Evolutionary conservation across 2,888 invertebrate genomes (phyloP), one percentile per base, ranked within the genome.

Genomic region (Amblyjoppa fuscipennis): DNA sequence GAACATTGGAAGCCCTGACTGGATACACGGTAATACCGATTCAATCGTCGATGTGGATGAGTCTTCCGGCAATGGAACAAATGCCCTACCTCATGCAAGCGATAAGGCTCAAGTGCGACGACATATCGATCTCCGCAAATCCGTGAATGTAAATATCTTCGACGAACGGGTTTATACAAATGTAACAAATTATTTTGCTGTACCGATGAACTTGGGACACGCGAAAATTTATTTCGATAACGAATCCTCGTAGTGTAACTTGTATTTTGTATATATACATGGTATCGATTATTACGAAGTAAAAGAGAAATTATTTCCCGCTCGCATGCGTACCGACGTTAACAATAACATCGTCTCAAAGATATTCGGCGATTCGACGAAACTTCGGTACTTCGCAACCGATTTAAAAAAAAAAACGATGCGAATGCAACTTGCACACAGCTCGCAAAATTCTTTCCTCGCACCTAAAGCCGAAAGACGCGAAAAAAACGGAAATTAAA

Each of bases 11-110:
- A 93, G 93, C 94, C 41, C 94, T 95, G 81, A 82, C 89, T 41
- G 96, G 96, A n/a, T 95, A 95, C 89, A 94, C 94, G 0, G 94
- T 96, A 0, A 95, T 97, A 1, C 94, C 95, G 0, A 91, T 97
- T 70, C 95, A 95, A 90, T 88, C 94, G 16, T 91, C 90, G 59
- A 94, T 94, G 80, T 97, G 96, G 96, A 89, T 94, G 6, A 91
- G 91, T 2, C 92, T 96, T 6, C 94, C 95, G 0, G 94, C 95
- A 61, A 94, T 95, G 89, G 96, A 97, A 92, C 95, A 95, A 89
- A 95, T 96, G 85, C 96, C 96, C 0, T 96, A 96, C 91, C 92
- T 97, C 51, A 95, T 96, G 95, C 94, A 96, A 61, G 95, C 95
- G 92, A 94, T 96, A 93, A 92, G 95, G 94, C 75, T 95, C 93